Percentiles rank a stretch among this genome's conserved stretches.
Conservation (phyloP, 1,140 invertebrate genomes). For the Aphis gossypii region DNA sequence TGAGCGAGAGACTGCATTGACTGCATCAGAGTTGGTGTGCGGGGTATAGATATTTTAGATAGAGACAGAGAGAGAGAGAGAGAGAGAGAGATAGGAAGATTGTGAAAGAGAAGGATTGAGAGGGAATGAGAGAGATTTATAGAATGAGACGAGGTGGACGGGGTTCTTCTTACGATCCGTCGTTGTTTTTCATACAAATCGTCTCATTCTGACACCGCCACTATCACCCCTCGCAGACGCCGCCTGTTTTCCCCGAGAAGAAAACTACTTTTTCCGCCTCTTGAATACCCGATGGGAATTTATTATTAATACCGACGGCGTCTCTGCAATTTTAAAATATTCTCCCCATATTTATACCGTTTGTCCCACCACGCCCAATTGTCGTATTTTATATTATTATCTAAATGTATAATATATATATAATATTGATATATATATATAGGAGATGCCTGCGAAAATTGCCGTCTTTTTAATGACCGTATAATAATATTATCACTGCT, state of each 20-base stretch:
- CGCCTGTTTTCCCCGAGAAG: constrained; percentile 2
- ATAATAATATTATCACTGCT: constrained; percentile 44
- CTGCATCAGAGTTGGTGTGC: background rate
- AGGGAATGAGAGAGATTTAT: background rate
- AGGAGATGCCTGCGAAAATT: background rate
- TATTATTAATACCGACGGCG: constrained; percentile 46
- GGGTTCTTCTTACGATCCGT: constrained; percentile 32
- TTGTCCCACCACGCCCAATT: background rate
- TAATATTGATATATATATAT: background rate
- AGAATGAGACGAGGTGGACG: background rate
- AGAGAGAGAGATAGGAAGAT: background rate
- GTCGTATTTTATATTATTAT: background rate
- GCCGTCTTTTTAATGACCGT: constrained; percentile 29
- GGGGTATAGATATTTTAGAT: background rate
- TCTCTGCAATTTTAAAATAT: constrained; percentile 55
- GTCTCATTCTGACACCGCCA: constrained; percentile 35
- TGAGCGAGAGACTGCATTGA: background rate
- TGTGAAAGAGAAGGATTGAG: background rate
- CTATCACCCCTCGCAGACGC: background rate
- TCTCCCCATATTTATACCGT: constrained; percentile 14
- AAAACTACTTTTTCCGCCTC: constrained; percentile 39
- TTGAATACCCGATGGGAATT: constrained; percentile 56
- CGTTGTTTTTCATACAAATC: constrained; percentile 58
- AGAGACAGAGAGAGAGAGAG: background rate
- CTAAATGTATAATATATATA: background rate